Evolutionary conservation across 2,888 invertebrate species (phyloP), one percentile per base, ranked within the genome.

Genomic region (Syritta pipiens): DNA sequence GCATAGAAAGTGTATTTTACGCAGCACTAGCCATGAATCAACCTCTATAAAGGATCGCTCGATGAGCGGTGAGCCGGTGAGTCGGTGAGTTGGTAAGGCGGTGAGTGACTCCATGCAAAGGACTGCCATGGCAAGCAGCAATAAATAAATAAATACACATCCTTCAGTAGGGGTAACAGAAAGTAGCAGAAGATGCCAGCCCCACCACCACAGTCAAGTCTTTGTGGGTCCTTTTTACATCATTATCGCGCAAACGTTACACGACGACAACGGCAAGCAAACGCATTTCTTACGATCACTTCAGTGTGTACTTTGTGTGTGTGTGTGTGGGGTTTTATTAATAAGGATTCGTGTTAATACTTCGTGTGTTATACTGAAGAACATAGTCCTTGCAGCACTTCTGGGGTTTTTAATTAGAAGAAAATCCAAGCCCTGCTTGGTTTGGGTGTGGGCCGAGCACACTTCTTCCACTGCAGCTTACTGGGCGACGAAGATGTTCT

Each of bases 321-420:
- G n/a, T n/a, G n/a, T n/a, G n/a, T 49, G 49, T 42, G 17, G 55
- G n/a, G 49, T 35, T 69, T 69, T 69, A 63, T 76, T 63, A 57
- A 76, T 44, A 71, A 69, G 76, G 44, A 63, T 69, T 69, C 76
- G 48, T 68, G 57, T 68, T 68, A 55, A 75, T 62, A 59, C 17
- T 46, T 37, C 6, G 10, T 55, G 28, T 42, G 12, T 22, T 44
- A 32, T 32, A 10, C 55, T 63, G 57, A 76, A 57, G 49, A 59
- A 63, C 57, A n/a, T n/a, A 62, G 48, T 49, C 48, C 63, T 57
- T 72, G 44, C 17, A 49, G 22, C 7, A 57, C 49, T 57, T 37
- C 17, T 48, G 4, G 20, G n/a, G 59, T 24, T 63, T 65, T 65
- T 76, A 69, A 76, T 76, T 76, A 71, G 69, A 76, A 76, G 69